These are phyloP conservation scores for Lophochroa leadbeateri DNA, from an alignment of 2,113 vertebrate species.

Conservation along the genomic window DNA sequence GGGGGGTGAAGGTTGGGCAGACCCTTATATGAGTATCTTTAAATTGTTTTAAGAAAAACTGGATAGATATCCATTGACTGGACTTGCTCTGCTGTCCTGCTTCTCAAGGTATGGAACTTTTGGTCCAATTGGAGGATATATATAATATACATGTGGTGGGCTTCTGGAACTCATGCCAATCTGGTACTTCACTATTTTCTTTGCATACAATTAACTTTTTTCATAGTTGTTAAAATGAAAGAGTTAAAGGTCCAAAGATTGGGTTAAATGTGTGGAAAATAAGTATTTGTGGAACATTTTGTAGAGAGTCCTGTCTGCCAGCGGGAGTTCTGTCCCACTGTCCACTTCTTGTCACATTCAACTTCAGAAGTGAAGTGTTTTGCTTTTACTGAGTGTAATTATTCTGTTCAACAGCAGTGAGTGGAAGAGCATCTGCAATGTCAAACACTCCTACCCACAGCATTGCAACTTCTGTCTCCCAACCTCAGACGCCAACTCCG, in stretches of 20 bases:
- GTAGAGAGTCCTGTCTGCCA: neutral
- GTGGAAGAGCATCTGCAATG: conserved; percentile 92
- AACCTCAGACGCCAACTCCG: conserved; percentile 89
- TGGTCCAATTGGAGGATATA: neutral
- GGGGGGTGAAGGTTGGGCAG: neutral
- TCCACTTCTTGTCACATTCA: neutral
- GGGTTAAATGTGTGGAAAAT: neutral
- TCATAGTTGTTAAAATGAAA: neutral
- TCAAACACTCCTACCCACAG: conserved; percentile 90
- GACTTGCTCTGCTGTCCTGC: neutral
- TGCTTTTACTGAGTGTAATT: conserved; percentile 70
- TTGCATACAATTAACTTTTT: neutral
- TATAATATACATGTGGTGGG: neutral
- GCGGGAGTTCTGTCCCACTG: neutral
- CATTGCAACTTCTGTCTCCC: conserved; percentile 90
- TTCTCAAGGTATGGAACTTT: neutral
- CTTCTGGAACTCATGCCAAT: neutral
- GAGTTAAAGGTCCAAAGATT: neutral
- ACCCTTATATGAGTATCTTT: neutral
- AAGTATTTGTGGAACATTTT: neutral
- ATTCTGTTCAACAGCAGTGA: conserved; percentile 91
- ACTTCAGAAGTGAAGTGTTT: neutral
- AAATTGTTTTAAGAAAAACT: neutral
- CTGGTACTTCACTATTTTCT: neutral
- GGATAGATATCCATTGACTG: neutral